These are phyloP conservation scores for Oreotrochilus melanogaster DNA, from an alignment of 2,113 vertebrate genomes.

Conservation along the genomic window DNA sequence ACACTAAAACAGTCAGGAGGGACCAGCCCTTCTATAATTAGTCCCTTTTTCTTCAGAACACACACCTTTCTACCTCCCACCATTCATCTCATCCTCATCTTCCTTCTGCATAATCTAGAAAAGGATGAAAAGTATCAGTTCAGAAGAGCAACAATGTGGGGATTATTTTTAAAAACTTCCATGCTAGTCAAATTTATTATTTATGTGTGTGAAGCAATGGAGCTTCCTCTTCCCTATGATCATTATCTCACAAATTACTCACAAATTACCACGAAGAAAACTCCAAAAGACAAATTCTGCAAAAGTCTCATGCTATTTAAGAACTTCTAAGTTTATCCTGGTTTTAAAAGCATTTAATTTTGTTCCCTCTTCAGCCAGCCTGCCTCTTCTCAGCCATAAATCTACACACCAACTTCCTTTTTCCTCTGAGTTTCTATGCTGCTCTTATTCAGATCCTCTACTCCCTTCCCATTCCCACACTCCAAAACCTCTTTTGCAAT, in stretches of 20 bases:
- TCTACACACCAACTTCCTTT: conserved; percentile 16
- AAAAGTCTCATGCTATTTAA: background rate
- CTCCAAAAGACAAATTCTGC: background rate
- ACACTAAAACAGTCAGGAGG: background rate
- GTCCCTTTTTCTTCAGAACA: background rate
- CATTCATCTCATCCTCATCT: background rate
- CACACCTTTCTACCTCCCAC: background rate
- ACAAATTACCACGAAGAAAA: background rate
- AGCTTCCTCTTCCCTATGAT: conserved; percentile 24
- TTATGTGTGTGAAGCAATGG: background rate
- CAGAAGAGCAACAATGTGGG: background rate
- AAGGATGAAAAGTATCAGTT: background rate
- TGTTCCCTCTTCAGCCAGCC: background rate
- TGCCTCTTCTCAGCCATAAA: conserved; percentile 6
- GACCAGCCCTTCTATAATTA: background rate
- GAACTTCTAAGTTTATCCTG: background rate
- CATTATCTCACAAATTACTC: background rate
- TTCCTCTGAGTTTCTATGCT: background rate
- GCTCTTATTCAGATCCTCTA: background rate
- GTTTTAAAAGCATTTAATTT: background rate
- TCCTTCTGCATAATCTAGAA: background rate
- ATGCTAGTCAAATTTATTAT: conserved; percentile 52
- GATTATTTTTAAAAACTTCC: conserved; percentile 5
- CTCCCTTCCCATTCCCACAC: conserved; percentile 8
- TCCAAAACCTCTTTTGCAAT: background rate